Evolutionary conservation across 2,888 invertebrate genomes (phyloP), one percentile per base, ranked within the genome.

Genomic region (Amblyjoppa fuscipennis): DNA sequence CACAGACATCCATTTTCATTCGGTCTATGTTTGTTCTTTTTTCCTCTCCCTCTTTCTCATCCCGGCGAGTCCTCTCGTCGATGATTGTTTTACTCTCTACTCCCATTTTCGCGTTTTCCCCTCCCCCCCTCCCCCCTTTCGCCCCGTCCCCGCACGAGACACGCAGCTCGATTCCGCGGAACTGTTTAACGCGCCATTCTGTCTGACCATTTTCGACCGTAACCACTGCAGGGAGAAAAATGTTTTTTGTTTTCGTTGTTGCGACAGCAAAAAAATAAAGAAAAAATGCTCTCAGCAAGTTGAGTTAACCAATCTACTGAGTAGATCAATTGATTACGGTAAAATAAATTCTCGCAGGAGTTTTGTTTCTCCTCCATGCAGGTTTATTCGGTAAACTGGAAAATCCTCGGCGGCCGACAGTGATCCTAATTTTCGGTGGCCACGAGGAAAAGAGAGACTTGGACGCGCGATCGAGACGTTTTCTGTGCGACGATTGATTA

Each of bases 1-100:
- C 49, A 64, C 45, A 51, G 74, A 77, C 56, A 68, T 73, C 69
- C 79, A 74, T 83, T 81, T 77, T 77, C 77, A 70, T 86, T 77
- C 64, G 64, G 38, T 49, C 73, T 81, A 31, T 61, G 68, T 34
- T 78, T 82, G 77, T 20, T 80, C 28, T 79, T 61, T 70, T 20
- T 79, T 70, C 45, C 34, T 51, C 28, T 70, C n/a, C n/a, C 51
- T 45, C 45, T 71, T 71, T 38, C 68, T 49, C 66, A 20, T 13
- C 38, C 49, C 31, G 41, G 20, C 70, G 53, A 66, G 51, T 71
- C 64, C 64, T 79, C 79, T 80, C 79, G 64, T 73, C 64, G 61
- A 31, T 20, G 73, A 53, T 80, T 75, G 49, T 75, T 66, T 66
- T 53, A 20, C 34, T n/a, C 20, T n/a, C 34, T 51, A 20, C 66